These are phyloP conservation scores for Limnephilus auricula DNA, from an alignment of 2,888 invertebrate species.

Conservation along the genomic window DNA sequence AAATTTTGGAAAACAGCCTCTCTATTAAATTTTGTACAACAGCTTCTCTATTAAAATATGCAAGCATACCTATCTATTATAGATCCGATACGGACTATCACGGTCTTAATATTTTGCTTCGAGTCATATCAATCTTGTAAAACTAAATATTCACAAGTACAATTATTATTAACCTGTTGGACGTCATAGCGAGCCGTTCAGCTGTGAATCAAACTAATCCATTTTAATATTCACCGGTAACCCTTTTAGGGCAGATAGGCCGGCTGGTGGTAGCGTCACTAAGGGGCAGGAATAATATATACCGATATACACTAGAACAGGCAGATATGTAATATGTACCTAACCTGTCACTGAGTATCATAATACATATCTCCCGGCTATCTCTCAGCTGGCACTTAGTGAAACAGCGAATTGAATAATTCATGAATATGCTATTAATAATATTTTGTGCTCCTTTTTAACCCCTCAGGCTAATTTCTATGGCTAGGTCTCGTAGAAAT, in stretches of 20 bases:
- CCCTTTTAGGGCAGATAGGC: constrained; percentile 51
- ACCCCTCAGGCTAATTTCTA: too few species aligned
- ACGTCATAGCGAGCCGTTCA: constrained; percentile 38
- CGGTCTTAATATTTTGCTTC: too few species aligned
- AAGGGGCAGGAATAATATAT: neutral
- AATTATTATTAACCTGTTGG: neutral
- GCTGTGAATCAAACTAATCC: constrained; percentile 51
- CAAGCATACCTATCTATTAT: too few species aligned
- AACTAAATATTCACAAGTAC: neutral
- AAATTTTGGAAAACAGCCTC: too few species aligned
- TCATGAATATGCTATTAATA: neutral
- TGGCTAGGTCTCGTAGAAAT: too few species aligned
- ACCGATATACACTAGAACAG: neutral
- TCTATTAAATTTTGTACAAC: too few species aligned
- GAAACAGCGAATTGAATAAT: neutral
- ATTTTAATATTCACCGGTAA: constrained; percentile 57
- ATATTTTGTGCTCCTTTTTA: neutral
- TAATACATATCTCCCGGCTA: neutral
- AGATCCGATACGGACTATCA: neutral
- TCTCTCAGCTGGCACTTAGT: neutral
- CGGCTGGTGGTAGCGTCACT: neutral
- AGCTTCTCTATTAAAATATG: too few species aligned
- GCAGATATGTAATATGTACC: neutral
- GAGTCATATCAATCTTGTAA: too few species aligned
- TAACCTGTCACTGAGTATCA: neutral